Conservation (phyloP, 2,113 vertebrate genomes). For the Vicugna pacos region DNA sequence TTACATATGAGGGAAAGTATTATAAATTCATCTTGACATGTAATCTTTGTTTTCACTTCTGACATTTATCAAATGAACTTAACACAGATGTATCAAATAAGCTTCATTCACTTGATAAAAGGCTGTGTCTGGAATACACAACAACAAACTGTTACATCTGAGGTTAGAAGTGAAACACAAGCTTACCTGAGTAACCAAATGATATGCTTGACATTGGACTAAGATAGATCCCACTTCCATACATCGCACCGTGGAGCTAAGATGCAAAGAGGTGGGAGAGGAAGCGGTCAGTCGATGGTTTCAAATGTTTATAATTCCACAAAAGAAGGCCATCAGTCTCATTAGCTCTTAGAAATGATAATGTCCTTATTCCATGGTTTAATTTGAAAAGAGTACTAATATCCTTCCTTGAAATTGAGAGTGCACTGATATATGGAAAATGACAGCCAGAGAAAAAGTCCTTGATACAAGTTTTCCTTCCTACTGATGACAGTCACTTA, state of each 20-base stretch:
- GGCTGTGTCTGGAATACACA: not conserved
- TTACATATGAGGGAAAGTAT: not conserved
- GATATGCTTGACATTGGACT: conserved; percentile 97
- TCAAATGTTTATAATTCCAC: not conserved
- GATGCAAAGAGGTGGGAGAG: not conserved
- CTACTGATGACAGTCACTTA: not conserved
- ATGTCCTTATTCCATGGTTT: not conserved
- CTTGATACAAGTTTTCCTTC: not conserved
- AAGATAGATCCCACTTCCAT: conserved; percentile 96
- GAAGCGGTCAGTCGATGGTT: not conserved
- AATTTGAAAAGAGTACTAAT: conserved; percentile 22
- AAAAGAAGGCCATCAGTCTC: not conserved
- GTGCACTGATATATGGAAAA: not conserved
- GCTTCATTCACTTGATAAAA: not conserved
- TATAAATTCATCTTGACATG: not conserved
- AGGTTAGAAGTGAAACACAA: conserved; percentile 70
- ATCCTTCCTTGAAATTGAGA: not conserved
- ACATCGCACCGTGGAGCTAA: conserved; percentile 95
- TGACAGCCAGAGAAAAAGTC: not conserved
- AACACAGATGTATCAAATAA: not conserved
- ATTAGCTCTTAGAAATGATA: not conserved
- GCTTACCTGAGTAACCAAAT: conserved; percentile 96
- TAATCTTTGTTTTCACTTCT: conserved; percentile 18
- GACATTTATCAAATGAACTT: not conserved
- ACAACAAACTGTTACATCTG: not conserved